Conservation (phyloP, 1,140 invertebrate species). For the Physella acuta region DNA sequence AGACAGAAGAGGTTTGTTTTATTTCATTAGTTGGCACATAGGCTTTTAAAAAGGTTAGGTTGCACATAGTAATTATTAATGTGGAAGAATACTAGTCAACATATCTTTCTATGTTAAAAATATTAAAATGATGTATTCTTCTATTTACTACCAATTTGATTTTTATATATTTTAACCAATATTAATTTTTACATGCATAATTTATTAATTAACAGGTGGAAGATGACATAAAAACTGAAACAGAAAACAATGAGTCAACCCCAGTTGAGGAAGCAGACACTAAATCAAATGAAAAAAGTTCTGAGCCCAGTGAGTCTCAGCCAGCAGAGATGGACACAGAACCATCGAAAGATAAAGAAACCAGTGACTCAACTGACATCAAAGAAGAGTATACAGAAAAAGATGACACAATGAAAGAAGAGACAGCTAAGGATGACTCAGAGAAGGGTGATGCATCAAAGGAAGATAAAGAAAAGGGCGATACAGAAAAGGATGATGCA, state of each 20-base stretch:
- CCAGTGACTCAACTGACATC: too few relatives aligned
- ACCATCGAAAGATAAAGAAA: neutral
- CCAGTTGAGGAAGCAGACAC: neutral
- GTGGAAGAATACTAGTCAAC: too few relatives aligned
- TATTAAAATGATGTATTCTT: neutral
- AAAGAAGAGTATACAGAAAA: constrained; percentile 1
- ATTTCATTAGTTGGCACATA: too few relatives aligned
- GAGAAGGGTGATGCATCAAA: neutral
- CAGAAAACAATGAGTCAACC: too few relatives aligned
- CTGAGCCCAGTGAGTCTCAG: too few relatives aligned
- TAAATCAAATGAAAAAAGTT: neutral
- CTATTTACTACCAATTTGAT: neutral
- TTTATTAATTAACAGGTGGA: too few relatives aligned
- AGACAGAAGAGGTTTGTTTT: constrained; percentile 9
- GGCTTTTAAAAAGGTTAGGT: too few relatives aligned
- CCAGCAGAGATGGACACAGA: neutral
- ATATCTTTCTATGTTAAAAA: too few relatives aligned
- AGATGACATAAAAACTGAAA: too few relatives aligned
- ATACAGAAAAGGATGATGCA: constrained; percentile 4
- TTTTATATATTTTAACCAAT: neutral
- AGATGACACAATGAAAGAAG: constrained; percentile 5
- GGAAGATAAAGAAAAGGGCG: neutral
- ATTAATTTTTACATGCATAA: too few relatives aligned
- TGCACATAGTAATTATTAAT: too few relatives aligned
- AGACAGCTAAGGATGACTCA: neutral